Evolutionary conservation across 2,113 vertebrate species (phyloP).

Genomic region (Pica pica): DNA sequence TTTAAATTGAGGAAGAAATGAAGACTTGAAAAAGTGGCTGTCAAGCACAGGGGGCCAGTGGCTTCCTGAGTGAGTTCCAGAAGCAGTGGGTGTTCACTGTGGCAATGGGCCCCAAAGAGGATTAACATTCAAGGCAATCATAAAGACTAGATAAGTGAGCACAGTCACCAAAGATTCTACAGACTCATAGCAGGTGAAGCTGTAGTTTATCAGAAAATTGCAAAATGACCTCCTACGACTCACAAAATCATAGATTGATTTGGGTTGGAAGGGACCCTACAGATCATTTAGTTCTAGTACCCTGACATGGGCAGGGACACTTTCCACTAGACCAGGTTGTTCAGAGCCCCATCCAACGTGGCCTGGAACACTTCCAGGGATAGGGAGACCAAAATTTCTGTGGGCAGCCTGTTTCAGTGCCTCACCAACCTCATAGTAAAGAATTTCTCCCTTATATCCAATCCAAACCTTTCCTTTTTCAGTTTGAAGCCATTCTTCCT

Average conservation of each 20-base stretch:
- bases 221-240: neutral
- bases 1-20: neutral
- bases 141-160: neutral
- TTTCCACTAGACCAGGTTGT: neutral
- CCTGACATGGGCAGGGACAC: neutral
- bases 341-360: neutral
- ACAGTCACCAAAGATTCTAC: neutral
- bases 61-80: neutral
- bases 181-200: fast-evolving
- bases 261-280: neutral
- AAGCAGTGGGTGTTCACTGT: fast-evolving
- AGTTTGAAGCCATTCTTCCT: neutral
- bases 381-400: neutral
- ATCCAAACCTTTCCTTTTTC: neutral
- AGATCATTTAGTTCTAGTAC: neutral
- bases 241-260: neutral
- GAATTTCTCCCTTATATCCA: neutral
- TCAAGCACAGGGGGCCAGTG: fast-evolving
- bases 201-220: neutral
- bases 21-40: neutral
- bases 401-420: neutral
- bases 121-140: neutral
- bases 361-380: neutral
- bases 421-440: neutral
- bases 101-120: neutral